phyloP scores from a whole-genome alignment of 2,797 vertebrate genomes.

The Enteromius anoplus region DNA sequence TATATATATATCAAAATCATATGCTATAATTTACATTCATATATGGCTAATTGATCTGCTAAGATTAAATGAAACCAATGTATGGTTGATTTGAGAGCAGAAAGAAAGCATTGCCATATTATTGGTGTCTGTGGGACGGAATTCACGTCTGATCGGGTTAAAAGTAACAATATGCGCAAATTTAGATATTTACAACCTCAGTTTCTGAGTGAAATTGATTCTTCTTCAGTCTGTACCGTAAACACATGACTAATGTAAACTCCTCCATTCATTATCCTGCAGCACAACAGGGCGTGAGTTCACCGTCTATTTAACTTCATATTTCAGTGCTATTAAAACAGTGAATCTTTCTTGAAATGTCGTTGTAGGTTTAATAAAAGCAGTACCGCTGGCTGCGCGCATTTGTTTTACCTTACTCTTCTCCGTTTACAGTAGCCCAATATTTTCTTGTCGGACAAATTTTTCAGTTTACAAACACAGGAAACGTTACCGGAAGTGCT shows the following conservation, averaged over 20 bases:
- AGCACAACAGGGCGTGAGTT: constrained; percentile 50
- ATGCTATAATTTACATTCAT: neutral
- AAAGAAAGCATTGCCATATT: too few species aligned
- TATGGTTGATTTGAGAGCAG: neutral
- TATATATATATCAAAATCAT: neutral
- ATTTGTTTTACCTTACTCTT: constrained; percentile 71
- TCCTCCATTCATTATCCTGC: constrained; percentile 41
- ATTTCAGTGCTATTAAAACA: neutral
- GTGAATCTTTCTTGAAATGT: neutral
- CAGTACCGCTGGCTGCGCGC: neutral
- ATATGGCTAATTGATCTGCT: neutral
- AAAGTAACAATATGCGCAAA: neutral
- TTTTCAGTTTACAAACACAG: constrained; percentile 88
- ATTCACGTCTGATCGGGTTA: neutral
- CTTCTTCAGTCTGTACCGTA: neutral
- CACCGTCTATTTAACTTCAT: constrained; percentile 38
- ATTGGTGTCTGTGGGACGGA: neutral
- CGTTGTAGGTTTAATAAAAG: neutral
- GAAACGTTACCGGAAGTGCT: constrained; percentile 83
- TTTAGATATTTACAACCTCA: neutral
- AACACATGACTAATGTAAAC: constrained; percentile 14
- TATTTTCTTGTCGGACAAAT: constrained; percentile 76
- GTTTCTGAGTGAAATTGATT: neutral
- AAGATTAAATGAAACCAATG: neutral
- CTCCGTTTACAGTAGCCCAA: constrained; percentile 53